Conservation (phyloP, 2,113 vertebrate species). For the Tupaia tana region DNA sequence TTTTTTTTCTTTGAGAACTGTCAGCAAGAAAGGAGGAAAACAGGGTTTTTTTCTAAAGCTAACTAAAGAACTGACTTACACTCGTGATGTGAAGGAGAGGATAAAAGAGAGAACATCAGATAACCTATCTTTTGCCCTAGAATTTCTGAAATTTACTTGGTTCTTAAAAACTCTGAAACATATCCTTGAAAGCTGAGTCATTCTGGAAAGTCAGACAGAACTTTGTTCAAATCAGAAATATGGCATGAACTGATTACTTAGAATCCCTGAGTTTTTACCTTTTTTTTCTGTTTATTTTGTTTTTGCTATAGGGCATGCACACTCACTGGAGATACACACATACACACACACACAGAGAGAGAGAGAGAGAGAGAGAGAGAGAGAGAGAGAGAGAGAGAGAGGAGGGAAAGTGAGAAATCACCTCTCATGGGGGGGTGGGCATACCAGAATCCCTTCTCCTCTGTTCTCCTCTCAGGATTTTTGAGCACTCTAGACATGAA, state of each 20-base stretch:
- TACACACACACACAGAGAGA: too few relatives aligned
- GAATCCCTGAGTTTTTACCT: neutral
- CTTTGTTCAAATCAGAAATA: neutral
- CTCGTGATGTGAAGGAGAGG: neutral
- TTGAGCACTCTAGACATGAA: too few relatives aligned
- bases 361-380: too few relatives aligned
- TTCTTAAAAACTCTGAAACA: neutral
- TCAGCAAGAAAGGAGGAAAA: neutral
- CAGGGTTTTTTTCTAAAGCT: neutral
- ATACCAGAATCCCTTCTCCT: too few relatives aligned
- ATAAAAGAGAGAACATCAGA: neutral
- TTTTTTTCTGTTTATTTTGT: too few relatives aligned
- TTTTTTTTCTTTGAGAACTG: neutral
- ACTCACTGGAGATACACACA: too few relatives aligned
- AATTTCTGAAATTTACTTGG: neutral
- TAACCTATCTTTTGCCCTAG: neutral
- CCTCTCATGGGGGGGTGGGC: too few relatives aligned
- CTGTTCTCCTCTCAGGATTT: too few relatives aligned
- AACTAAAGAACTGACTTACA: neutral
- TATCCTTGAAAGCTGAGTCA: neutral
- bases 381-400: too few relatives aligned
- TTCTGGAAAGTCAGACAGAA: neutral
- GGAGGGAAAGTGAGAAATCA: too few relatives aligned
- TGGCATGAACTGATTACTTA: neutral
- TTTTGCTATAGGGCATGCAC: too few relatives aligned